Percentiles rank a stretch among this genome's conserved stretches.
Evolutionary conservation across 2,888 invertebrate genomes (phyloP).

Genomic region (Syrista parreyssii): DNA sequence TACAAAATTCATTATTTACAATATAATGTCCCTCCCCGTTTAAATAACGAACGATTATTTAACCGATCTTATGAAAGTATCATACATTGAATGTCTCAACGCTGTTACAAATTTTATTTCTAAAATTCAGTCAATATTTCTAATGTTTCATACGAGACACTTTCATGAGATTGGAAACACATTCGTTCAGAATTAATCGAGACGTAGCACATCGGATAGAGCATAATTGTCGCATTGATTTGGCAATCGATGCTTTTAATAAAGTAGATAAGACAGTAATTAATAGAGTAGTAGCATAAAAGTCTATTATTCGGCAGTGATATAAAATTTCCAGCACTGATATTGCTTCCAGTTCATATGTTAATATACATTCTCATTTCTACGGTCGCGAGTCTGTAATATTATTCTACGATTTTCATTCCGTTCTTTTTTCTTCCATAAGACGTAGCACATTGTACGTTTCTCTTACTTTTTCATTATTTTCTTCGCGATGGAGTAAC

Average conservation of each 20-base stretch:
- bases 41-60: background rate
- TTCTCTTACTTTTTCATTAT: background rate
- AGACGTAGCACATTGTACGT: background rate
- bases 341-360: conserved; percentile 30
- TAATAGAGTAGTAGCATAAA: background rate
- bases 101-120: conserved; percentile 6
- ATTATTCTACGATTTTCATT: background rate
- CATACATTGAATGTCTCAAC: background rate
- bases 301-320: conserved; percentile 27
- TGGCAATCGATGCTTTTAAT: background rate
- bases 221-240: background rate
- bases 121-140: conserved; percentile 1
- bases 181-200: background rate
- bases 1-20: conserved; percentile 34
- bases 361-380: background rate
- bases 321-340: conserved; percentile 27
- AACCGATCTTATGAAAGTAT: background rate
- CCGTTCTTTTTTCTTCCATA: background rate
- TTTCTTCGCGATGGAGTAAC: background rate
- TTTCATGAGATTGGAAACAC: background rate
- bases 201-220: background rate
- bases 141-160: background rate
- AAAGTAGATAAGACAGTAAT: background rate
- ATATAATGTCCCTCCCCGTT: conserved; percentile 7
- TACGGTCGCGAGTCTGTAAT: background rate